Percentiles rank a stretch among this genome's conserved stretches.
Conservation (phyloP, 2,888 invertebrate genomes). For the Notodromas monacha region DNA sequence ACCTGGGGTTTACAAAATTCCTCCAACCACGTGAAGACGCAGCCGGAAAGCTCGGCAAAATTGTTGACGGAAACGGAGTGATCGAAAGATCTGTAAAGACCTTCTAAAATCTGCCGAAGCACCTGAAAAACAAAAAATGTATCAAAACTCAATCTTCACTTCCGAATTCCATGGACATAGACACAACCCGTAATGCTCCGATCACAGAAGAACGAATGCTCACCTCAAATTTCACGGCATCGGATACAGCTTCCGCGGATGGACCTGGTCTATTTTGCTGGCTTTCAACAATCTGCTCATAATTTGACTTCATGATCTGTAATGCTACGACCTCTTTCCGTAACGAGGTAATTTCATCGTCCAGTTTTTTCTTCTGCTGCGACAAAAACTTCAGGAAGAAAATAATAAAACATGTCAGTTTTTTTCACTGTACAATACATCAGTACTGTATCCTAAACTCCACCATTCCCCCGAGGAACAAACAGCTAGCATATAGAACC, state of each 20-base stretch:
- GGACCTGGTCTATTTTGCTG: conserved; percentile 69
- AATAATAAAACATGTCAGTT: too few relatives aligned
- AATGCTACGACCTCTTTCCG: conserved; percentile 72
- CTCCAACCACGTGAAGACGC: conserved; percentile 84
- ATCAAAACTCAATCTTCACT: too few relatives aligned
- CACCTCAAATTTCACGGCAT: conserved; percentile 78
- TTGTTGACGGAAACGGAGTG: conserved; percentile 45
- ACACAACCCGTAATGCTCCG: too few relatives aligned
- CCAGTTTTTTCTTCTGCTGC: conserved; percentile 67
- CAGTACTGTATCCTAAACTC: too few relatives aligned
- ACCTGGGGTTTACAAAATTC: conserved; percentile 80
- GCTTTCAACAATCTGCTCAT: conserved; percentile 80
- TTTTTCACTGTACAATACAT: too few relatives aligned
- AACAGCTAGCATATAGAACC: too few relatives aligned
- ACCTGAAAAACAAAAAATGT: too few relatives aligned
- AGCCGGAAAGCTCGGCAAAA: conserved; percentile 69
- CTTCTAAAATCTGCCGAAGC: conserved; percentile 77
- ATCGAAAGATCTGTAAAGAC: conserved; percentile 59
- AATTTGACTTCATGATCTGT: conserved; percentile 72
- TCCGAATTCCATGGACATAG: too few relatives aligned
- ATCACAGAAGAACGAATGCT: too few relatives aligned
- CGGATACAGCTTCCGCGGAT: conserved; percentile 55
- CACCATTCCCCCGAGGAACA: too few relatives aligned
- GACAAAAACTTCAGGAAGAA: conserved; percentile 23
- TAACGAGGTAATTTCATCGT: conserved; percentile 62